These are phyloP conservation scores for Drosophila kuntzei DNA, from an alignment of 2,888 invertebrate species.

Conservation along the genomic window DNA sequence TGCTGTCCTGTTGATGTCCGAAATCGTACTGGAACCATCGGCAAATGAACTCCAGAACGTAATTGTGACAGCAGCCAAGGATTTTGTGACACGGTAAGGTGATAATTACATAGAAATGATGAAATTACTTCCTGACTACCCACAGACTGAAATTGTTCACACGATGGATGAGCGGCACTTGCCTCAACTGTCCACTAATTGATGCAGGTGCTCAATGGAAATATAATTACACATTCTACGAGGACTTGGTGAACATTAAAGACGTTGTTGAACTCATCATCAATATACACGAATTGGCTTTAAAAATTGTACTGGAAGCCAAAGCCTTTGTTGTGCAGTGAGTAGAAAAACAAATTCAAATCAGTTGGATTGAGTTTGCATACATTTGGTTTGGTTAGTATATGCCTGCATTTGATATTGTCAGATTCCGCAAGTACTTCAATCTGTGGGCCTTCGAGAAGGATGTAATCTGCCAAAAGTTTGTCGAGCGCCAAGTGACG, in stretches of 20 bases:
- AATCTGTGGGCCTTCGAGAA: constrained; percentile 93
- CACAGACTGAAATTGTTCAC: constrained; percentile 90
- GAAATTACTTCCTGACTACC: not conserved
- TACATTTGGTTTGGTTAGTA: not conserved
- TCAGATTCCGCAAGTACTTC: constrained; percentile 90
- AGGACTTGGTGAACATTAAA: constrained; percentile 90
- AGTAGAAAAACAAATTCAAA: constrained; percentile 31
- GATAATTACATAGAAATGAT: not conserved
- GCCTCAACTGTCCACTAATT: constrained; percentile 88
- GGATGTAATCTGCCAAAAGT: constrained; percentile 90
- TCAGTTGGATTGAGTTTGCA: not conserved
- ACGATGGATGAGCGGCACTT: constrained; percentile 94
- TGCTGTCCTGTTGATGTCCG: constrained; percentile 90
- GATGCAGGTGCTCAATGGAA: constrained; percentile 85
- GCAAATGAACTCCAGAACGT: constrained; percentile 92
- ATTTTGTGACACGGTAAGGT: constrained; percentile 90
- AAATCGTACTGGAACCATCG: constrained; percentile 91
- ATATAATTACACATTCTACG: constrained; percentile 91
- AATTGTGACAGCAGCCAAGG: constrained; percentile 90
- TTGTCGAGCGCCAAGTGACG: constrained; percentile 89
- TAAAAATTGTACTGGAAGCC: constrained; percentile 89
- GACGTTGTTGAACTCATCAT: constrained; percentile 89
- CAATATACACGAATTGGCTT: constrained; percentile 89
- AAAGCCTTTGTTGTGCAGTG: constrained; percentile 81
- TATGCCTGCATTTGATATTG: not conserved